A percentile compares a stretch with the other conserved stretches of the same genome.
Evolutionary conservation across 2,888 invertebrate genomes (phyloP).

Genomic region (Coenonympha glycerion): DNA sequence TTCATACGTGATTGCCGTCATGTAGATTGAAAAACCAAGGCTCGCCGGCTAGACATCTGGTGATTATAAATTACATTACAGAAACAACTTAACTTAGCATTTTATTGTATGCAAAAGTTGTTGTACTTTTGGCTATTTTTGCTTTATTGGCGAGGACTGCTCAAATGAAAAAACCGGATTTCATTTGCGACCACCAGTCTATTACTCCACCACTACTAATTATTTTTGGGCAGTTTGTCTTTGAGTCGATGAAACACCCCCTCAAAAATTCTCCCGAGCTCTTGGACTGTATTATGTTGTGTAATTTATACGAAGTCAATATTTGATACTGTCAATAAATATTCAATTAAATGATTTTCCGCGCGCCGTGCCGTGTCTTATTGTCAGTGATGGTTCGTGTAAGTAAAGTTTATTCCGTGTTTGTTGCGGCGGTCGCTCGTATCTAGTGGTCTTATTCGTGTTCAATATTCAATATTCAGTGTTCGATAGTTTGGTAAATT

Average conservation of each 20-base stretch:
- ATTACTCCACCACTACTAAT: too few relatives aligned
- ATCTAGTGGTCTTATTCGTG: slow-evolving; percentile 4
- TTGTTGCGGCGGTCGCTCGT: slow-evolving; percentile 3
- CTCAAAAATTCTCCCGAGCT: not conserved
- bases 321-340: not conserved
- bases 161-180: too few relatives aligned
- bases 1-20: too few relatives aligned
- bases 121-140: too few relatives aligned
- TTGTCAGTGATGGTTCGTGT: slow-evolving; percentile 1
- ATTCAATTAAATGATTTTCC: not conserved
- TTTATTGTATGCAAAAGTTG: too few relatives aligned
- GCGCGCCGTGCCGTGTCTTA: not conserved
- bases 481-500: not conserved
- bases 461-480: slow-evolving; percentile 8
- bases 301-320: not conserved
- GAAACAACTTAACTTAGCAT: too few relatives aligned
- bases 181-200: too few relatives aligned
- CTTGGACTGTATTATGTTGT: not conserved
- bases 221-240: too few relatives aligned
- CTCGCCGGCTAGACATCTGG: too few relatives aligned
- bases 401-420: slow-evolving; percentile 14
- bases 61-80: too few relatives aligned
- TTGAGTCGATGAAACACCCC: not conserved
- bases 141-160: too few relatives aligned
- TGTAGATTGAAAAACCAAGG: too few relatives aligned